Percentiles rank a stretch among this genome's conserved stretches.
Evolutionary conservation across 2,797 vertebrate species (phyloP).

Genomic region (Pygocentrus nattereri): DNA sequence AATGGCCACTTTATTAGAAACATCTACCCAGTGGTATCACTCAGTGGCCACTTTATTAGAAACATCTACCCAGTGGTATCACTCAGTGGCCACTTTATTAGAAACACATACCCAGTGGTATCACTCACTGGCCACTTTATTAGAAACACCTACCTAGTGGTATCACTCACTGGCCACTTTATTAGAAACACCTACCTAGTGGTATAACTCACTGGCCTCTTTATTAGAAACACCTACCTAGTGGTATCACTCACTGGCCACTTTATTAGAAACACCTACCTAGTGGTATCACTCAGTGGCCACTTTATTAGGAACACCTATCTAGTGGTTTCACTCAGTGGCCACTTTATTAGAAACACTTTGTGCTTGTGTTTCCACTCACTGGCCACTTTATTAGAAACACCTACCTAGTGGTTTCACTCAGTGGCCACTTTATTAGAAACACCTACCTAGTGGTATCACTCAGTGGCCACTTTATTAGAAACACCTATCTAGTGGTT

Average conservation of each 20-base stretch:
- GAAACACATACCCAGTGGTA: no score
- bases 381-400: background rate
- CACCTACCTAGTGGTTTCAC: background rate
- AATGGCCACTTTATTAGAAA: background rate
- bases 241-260: no score
- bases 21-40: background rate
- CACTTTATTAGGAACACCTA: background rate
- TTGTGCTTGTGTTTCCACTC: no score
- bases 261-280: background rate
- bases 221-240: no score
- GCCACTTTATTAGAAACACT: background rate
- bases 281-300: no score
- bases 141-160: no score
- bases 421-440: background rate
- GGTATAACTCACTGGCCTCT: no score
- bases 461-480: background rate
- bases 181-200: no score
- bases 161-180: no score
- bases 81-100: no score
- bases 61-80: background rate
- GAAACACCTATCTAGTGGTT: background rate
- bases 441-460: background rate
- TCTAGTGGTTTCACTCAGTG: background rate
- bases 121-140: no score
- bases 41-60: background rate